Conservation (phyloP, 2,113 vertebrate species). For the Casuarius casuarius region DNA sequence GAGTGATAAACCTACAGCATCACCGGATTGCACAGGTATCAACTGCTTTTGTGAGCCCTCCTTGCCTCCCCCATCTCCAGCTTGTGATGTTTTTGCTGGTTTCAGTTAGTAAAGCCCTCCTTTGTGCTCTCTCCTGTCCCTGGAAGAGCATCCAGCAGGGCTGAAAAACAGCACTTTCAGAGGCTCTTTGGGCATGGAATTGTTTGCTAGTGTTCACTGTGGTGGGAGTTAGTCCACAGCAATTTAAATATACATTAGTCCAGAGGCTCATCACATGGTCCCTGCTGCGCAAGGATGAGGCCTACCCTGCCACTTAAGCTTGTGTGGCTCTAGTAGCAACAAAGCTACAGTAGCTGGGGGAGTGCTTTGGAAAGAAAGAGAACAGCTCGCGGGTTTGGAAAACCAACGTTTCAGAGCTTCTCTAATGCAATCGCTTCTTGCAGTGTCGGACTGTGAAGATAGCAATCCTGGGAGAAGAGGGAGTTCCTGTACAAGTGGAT, state of each 20-base stretch:
- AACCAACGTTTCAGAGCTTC: background rate
- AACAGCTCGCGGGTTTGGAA: background rate
- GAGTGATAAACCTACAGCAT: slow-evolving; percentile 96
- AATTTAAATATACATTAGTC: background rate
- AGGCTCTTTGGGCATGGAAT: background rate
- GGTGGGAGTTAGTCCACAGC: background rate
- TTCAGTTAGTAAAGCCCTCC: background rate
- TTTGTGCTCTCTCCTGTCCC: background rate
- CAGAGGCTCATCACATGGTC: background rate
- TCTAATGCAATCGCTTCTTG: background rate
- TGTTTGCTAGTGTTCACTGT: background rate
- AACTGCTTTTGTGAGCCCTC: background rate
- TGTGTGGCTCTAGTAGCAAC: background rate
- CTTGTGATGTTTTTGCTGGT: background rate
- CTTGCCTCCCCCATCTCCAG: background rate
- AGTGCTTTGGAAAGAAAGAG: background rate
- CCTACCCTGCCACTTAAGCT: background rate
- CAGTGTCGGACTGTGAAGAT: slow-evolving; percentile 98
- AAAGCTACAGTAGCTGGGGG: background rate
- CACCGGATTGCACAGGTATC: slow-evolving; percentile 96
- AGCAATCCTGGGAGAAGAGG: slow-evolving; percentile 94
- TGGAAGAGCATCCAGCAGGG: background rate
- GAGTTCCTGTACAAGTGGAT: slow-evolving; percentile 97
- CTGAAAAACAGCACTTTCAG: background rate
- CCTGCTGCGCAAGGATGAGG: rapidly evolving